A percentile compares a stretch with the other conserved stretches of the same genome.
Evolutionary conservation across 2,797 vertebrate species (phyloP).

Genomic region (Thamnophis elegans): DNA sequence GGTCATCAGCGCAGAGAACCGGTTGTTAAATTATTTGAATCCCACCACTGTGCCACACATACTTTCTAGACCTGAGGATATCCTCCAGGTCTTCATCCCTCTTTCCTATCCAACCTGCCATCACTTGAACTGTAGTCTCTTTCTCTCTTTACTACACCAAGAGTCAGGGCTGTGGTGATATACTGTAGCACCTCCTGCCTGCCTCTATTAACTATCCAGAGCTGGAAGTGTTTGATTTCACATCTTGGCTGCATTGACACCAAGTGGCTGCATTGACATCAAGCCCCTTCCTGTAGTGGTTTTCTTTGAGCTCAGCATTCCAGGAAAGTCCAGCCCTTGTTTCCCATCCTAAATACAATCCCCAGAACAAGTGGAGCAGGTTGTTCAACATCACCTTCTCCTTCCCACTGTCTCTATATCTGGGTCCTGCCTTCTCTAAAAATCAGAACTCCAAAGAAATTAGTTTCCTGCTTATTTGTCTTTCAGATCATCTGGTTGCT

Average conservation of each 20-base stretch:
- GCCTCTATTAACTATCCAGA: neutral
- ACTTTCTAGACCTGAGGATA: neutral
- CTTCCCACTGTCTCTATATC: neutral
- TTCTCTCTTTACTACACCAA: neutral
- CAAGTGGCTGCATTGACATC: no score
- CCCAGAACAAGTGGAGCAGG: neutral
- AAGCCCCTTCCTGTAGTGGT: neutral
- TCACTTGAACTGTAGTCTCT: neutral
- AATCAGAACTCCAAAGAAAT: neutral
- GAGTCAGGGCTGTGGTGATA: neutral
- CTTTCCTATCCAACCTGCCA: neutral
- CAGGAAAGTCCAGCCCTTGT: neutral
- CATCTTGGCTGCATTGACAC: neutral
- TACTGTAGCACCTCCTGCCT: neutral
- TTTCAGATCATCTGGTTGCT: neutral
- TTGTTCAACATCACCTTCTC: neutral
- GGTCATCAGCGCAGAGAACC: no score
- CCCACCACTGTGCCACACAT: neutral
- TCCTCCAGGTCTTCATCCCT: neutral
- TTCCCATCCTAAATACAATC: neutral
- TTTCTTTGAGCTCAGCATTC: neutral
- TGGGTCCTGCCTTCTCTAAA: neutral
- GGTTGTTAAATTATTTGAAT: no score
- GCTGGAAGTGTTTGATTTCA: neutral
- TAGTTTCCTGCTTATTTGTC: neutral